Conservation (phyloP, 2,888 invertebrate genomes). For the Chrysomela aeneicollis region DNA sequence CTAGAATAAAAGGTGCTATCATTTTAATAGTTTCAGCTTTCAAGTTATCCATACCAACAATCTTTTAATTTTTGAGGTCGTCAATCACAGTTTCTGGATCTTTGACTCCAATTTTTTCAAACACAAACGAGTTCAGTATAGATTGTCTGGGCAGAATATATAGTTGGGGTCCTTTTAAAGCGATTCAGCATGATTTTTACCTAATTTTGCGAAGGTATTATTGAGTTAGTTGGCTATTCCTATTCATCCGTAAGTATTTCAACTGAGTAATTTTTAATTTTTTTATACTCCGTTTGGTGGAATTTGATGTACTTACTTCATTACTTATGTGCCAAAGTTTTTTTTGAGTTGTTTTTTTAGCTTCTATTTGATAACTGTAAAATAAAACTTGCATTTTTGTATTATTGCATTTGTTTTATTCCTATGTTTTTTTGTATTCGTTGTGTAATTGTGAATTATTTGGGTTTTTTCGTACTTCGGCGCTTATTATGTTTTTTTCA, state of each 20-base stretch:
- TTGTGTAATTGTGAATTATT: background rate
- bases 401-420: slow-evolving; percentile 4
- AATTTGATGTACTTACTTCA: slow-evolving; percentile 2
- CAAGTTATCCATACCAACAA: background rate
- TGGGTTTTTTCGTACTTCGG: slow-evolving; percentile 6
- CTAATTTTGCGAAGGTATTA: slow-evolving; percentile 5
- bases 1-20: slow-evolving; percentile 2
- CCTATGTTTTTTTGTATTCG: slow-evolving; percentile 5
- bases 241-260: slow-evolving; percentile 1
- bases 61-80: background rate
- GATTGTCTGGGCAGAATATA: background rate
- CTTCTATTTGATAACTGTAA: slow-evolving; percentile 7
- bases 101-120: background rate
- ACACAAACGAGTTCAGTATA: background rate
- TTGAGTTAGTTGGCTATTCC: slow-evolving; percentile 2
- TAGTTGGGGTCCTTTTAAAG: slow-evolving; percentile 1
- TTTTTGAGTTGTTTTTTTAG: background rate
- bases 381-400: background rate
- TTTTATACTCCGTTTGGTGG: background rate
- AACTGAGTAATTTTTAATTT: background rate
- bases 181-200: slow-evolving; percentile 7
- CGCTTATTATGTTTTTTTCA: background rate
- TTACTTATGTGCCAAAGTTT: slow-evolving; percentile 1
- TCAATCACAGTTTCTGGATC: background rate
- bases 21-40: background rate